phyloP scores from a whole-genome alignment of 2,888 invertebrate genomes.

The Sceliomorpha sp. region DNA sequence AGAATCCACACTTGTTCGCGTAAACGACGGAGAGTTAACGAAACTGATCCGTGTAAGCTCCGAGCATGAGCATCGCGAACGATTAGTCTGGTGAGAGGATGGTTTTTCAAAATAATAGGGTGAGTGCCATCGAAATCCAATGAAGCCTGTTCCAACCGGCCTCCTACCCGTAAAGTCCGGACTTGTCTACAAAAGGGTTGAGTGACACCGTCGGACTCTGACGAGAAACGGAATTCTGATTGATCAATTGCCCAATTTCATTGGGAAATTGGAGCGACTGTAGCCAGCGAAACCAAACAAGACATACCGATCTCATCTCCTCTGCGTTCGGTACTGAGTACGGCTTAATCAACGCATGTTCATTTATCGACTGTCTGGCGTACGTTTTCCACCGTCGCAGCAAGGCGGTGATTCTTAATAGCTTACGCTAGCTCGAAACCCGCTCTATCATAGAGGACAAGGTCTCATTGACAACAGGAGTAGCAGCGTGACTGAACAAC shows the following conservation, averaged over 20 bases:
- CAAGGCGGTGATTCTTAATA: too few species aligned
- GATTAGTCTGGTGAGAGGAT: slow-evolving; percentile 10
- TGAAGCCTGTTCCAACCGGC: slow-evolving; percentile 36
- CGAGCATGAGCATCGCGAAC: slow-evolving; percentile 20
- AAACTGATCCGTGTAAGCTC: slow-evolving; percentile 24
- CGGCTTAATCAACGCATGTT: too few species aligned
- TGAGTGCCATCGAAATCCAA: slow-evolving; percentile 34
- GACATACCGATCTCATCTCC: too few species aligned
- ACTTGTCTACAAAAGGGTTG: slow-evolving; percentile 1
- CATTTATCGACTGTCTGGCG: too few species aligned
- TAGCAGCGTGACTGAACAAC: too few species aligned
- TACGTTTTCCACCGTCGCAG: too few species aligned
- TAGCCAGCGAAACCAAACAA: neutral
- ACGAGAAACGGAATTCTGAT: neutral
- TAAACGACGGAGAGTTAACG: slow-evolving; percentile 24
- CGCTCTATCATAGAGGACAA: too few species aligned
- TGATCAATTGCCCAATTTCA: neutral
- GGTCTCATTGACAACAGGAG: too few species aligned
- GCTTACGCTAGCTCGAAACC: too few species aligned
- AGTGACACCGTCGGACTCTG: too few species aligned
- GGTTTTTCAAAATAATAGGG: slow-evolving; percentile 21
- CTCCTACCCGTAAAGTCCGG: slow-evolving; percentile 44
- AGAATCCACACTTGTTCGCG: slow-evolving; percentile 30
- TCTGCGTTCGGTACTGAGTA: too few species aligned
- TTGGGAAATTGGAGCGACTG: neutral